Evolutionary conservation across 37 sponge, comb jelly and placozoan species (phyloP), one percentile per base, ranked within the genome.

Genomic region (Trichoplax adhaerens): DNA sequence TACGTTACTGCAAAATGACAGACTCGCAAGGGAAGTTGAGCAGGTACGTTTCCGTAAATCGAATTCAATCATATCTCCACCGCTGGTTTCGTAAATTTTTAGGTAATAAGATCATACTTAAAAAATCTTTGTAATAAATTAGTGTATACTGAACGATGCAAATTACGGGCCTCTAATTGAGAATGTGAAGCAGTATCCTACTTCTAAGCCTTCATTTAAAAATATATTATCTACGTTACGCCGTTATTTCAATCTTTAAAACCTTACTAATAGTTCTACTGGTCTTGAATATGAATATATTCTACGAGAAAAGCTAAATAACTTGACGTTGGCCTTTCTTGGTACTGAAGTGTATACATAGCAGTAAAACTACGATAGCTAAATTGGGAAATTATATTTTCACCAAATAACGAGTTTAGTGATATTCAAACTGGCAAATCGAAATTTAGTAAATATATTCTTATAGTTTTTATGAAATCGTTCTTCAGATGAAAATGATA

Each of bases 141-240:
- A 87, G 87, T 87, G 87, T 55, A 73, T 87, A 63, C 48, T 69
- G 6, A 72, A 72, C 69, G 87, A 87, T 56, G 59, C 78, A 50
- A 78, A 87, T 59, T 87, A 87, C 80, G 87, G 87, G 49, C 85
- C 85, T 3, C 65, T 87, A 65, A 84, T 76, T 57, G 84, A 87
- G 48, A 87, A 87, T 56, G 60, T 87, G 50, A 87, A 87, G 56
- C 80, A 82, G 86, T 86, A 86, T 81, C 77, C 75, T 68, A 50
- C 46, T n/a, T 4, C 7, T 0, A 12, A 48, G 5, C 55, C 48
- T 65, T 52, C 8, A 64, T 69, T 62, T 0, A 50, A 50, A 58
- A 1, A 49, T 46, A 58, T 49, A 55, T 4, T 8, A 55, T 58
- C 72, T 29, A 29, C 2, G 49, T 29, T 12, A 10, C 3, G 46